Base-by-base conservation (phyloP, 2,797 vertebrate species). In the Sebastes nivosus region DNA sequence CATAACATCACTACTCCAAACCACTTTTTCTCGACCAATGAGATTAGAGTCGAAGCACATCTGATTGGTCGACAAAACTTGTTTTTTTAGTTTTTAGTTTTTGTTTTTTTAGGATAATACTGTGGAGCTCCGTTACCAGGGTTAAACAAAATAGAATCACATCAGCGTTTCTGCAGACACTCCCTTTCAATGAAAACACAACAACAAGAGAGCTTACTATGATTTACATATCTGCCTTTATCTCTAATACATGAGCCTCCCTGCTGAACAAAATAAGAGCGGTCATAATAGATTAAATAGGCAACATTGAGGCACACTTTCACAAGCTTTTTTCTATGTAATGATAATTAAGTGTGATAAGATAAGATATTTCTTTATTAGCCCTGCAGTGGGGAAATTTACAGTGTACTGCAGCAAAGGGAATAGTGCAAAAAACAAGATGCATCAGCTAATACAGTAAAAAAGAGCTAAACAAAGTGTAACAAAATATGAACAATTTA, bases 71-170 rank as follows among this genome's bases (percentile, higher is more conserved):
- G 12, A 38, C 0, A 0, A 38, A 38, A 38, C 36, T 38, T 36
- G 34, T 36, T 36, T 36, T 36, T 36, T 54, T 27, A 5, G 8
- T 30, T 11, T 29, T 2, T 6, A 6, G 10, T 38, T 52, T 77
- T n/a, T 72, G 67, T 84, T 88, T 90, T 36, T 36, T 36, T 36
- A 36, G 81, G 86, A 55, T 25, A 22, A 24, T 36, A 8, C 11
- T 6, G 14, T 2, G 13, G 27, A 12, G 13, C 1, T 66, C 2
- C n/a, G 87, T 88, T 81, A 65, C 27, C 79, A 8, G 32, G 77
- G 91, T 77, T 69, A 88, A 81, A 16, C n/a, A 30, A 64, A 60
- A 25, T 5, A 67, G 30, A 20, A 38, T 5, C 63, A 64, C 66
- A 58, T 10, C 18, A 11, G 10, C 0, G 25, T 67, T 20, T 69